A percentile compares a stretch with the other conserved stretches of the same genome.
These are phyloP conservation scores for Psittacula derbiana DNA, from an alignment of 2,797 vertebrate genomes.

Conservation along the genomic window DNA sequence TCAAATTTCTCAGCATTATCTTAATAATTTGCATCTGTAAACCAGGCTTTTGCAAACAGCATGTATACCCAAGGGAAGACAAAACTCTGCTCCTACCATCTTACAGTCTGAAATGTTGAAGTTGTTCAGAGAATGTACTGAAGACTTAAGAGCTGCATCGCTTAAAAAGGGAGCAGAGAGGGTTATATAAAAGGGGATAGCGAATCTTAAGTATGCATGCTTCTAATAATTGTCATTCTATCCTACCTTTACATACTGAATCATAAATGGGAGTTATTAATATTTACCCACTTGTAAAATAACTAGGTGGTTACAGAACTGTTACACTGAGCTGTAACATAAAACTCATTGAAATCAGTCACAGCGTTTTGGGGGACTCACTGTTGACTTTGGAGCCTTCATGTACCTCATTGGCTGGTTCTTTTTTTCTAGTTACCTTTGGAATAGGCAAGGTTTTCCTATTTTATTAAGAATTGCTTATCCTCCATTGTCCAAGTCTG, in stretches of 20 bases:
- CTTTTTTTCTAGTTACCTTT: neutral
- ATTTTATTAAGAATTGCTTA: neutral
- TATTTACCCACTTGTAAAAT: neutral
- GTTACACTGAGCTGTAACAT: neutral
- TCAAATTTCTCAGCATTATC: constrained; percentile 47
- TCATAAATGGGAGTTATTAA: neutral
- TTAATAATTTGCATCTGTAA: constrained; percentile 27
- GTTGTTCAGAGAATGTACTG: neutral
- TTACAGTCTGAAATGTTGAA: neutral
- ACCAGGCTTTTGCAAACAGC: neutral
- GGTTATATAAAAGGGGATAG: neutral
- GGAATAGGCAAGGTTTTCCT: neutral
- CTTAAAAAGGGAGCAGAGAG: neutral
- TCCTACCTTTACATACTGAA: neutral
- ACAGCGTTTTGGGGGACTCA: neutral
- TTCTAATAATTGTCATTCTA: neutral
- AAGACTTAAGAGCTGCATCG: neutral
- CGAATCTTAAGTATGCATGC: neutral
- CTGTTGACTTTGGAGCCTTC: neutral
- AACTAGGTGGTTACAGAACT: neutral
- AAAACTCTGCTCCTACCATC: neutral
- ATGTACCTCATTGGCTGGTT: neutral
- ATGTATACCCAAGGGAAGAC: neutral
- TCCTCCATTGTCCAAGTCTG: neutral
- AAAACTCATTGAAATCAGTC: neutral